A percentile compares a stretch with the other conserved stretches of the same genome.
Conservation (phyloP, 2,113 vertebrate genomes). For the Heterotilapia buettikoferi region DNA sequence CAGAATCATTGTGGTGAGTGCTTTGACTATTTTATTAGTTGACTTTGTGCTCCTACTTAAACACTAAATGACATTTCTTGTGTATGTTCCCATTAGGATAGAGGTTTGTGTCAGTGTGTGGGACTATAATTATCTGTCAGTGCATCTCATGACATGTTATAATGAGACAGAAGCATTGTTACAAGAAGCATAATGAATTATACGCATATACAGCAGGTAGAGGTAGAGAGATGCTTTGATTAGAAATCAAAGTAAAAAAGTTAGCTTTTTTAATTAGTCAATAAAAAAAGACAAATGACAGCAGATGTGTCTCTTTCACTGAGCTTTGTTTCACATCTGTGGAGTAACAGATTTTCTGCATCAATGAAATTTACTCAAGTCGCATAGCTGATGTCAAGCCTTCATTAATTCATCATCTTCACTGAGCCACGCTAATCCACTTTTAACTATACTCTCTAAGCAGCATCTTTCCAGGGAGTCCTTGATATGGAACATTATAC, state of each 20-base stretch:
- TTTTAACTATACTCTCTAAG: neutral
- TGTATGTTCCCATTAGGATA: neutral
- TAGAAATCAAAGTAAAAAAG: neutral
- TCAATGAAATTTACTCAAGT: neutral
- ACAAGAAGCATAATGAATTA: neutral
- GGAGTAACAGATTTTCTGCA: neutral
- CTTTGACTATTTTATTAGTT: neutral
- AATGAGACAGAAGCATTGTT: neutral
- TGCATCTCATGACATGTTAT: neutral
- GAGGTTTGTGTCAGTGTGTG: neutral
- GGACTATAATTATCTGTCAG: neutral
- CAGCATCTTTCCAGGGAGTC: neutral
- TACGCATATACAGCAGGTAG: neutral
- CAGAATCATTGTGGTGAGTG: neutral
- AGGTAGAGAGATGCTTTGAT: neutral
- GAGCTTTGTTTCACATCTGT: neutral
- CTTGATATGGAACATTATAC: neutral
- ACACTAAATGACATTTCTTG: neutral
- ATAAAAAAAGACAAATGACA: neutral
- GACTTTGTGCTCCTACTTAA: neutral
- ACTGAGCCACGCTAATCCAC: neutral
- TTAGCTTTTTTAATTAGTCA: neutral
- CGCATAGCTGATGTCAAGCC: neutral
- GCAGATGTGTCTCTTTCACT: neutral
- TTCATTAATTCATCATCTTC: constrained; percentile 14